Conservation (phyloP, 2,888 invertebrate species). For the Leucophora obtusa region DNA sequence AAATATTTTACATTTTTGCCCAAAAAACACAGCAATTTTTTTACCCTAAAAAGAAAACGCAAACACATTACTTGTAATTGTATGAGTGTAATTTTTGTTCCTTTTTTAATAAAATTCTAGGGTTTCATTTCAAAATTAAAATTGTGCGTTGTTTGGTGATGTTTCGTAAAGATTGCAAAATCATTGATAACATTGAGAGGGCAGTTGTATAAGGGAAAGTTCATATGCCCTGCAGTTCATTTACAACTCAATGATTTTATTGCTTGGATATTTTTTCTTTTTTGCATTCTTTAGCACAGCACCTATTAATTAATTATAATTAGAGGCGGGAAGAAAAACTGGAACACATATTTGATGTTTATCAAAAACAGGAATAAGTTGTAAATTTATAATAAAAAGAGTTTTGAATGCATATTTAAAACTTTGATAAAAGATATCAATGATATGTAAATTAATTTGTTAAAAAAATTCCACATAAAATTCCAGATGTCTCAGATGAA, state of each 20-base stretch:
- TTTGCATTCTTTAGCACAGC: conserved; percentile 23
- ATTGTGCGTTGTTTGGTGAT: neutral
- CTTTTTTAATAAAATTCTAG: conserved; percentile 40
- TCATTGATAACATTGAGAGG: conserved; percentile 57
- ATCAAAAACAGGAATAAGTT: conserved; percentile 12
- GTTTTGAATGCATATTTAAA: too few relatives aligned
- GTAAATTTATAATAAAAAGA: neutral
- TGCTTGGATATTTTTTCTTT: conserved; percentile 5
- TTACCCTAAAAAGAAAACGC: conserved; percentile 44
- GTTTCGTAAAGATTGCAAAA: conserved; percentile 46
- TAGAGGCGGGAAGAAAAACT: conserved; percentile 25
- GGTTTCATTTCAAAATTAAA: conserved; percentile 27
- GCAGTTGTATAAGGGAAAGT: conserved; percentile 41
- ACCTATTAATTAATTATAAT: conserved; percentile 57
- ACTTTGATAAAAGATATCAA: too few relatives aligned
- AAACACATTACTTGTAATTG: neutral
- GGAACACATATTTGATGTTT: neutral
- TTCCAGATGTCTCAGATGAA: too few relatives aligned
- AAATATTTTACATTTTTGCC: conserved; percentile 59
- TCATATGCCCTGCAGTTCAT: conserved; percentile 45
- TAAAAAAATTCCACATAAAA: too few relatives aligned
- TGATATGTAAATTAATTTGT: too few relatives aligned
- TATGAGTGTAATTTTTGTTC: neutral
- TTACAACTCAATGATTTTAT: conserved; percentile 55
- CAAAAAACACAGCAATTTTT: conserved; percentile 55